Conservation (phyloP, 2,888 invertebrate genomes). For the Dasysyrphus albostriatus region DNA sequence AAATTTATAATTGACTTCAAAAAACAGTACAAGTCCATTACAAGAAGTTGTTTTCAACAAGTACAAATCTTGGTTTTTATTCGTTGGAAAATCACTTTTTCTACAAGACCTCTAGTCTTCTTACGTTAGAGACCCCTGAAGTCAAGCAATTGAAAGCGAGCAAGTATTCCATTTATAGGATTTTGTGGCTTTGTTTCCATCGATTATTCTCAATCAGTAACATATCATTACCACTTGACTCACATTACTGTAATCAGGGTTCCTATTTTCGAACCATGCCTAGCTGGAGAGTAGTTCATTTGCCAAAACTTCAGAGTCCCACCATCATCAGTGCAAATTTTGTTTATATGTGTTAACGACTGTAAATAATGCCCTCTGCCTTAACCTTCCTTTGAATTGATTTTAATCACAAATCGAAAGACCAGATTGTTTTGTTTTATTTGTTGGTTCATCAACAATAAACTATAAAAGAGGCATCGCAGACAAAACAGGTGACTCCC, state of each 20-base stretch:
- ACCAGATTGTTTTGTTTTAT: background rate
- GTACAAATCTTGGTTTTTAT: background rate
- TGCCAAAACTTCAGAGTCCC: background rate
- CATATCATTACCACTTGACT: background rate
- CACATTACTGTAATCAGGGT: constrained; percentile 1
- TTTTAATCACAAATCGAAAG: constrained; percentile 4
- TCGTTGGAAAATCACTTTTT: background rate
- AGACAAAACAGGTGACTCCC: background rate
- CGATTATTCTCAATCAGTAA: constrained; percentile 3
- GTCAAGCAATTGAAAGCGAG: background rate
- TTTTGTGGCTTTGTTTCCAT: background rate
- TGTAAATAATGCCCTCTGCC: constrained; percentile 43
- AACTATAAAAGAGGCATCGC: constrained; percentile 38
- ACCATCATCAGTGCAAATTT: background rate
- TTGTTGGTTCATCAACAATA: constrained; percentile 65
- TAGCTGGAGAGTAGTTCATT: background rate
- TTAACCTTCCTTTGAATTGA: background rate
- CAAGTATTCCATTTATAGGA: background rate
- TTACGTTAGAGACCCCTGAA: background rate
- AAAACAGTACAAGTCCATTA: background rate
- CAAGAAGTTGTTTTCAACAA: background rate
- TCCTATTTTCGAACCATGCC: background rate
- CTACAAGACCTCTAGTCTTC: background rate
- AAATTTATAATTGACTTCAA: background rate
- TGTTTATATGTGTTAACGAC: constrained; percentile 53